phyloP scores from a whole-genome alignment of 2,797 vertebrate genomes.

The Malurus splendens region DNA sequence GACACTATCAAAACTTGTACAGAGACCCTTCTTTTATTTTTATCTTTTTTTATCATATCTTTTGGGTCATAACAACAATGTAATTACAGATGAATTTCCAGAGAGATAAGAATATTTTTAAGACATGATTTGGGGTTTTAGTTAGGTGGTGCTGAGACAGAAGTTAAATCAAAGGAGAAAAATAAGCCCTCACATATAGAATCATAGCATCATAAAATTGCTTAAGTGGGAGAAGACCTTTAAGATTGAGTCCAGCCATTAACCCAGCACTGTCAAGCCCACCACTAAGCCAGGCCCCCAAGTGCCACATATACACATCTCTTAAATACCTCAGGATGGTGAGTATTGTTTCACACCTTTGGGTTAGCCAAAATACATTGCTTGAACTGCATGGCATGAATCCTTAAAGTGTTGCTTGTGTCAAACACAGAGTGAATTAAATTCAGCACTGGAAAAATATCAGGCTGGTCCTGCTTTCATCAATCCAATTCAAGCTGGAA shows the following conservation, averaged over 20 bases:
- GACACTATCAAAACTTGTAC: background rate
- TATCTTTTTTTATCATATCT: background rate
- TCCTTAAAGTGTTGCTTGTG: background rate
- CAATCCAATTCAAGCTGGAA: background rate
- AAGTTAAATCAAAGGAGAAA: background rate
- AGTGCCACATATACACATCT: background rate
- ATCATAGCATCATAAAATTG: background rate
- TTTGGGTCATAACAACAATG: background rate
- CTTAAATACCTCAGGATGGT: background rate
- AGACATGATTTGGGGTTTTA: background rate
- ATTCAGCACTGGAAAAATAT: background rate
- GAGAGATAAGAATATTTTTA: background rate
- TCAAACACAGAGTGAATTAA: background rate
- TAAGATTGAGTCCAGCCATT: background rate
- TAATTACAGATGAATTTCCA: background rate
- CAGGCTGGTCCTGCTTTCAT: background rate
- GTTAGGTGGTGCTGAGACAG: background rate
- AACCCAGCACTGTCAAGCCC: background rate
- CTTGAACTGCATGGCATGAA: background rate
- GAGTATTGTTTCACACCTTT: background rate
- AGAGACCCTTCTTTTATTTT: background rate
- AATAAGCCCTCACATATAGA: background rate
- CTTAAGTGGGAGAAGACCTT: background rate
- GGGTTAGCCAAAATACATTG: background rate
- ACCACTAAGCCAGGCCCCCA: background rate